phyloP scores from a whole-genome alignment of 2,797 vertebrate species.

The Lophotriccus pileatus region DNA sequence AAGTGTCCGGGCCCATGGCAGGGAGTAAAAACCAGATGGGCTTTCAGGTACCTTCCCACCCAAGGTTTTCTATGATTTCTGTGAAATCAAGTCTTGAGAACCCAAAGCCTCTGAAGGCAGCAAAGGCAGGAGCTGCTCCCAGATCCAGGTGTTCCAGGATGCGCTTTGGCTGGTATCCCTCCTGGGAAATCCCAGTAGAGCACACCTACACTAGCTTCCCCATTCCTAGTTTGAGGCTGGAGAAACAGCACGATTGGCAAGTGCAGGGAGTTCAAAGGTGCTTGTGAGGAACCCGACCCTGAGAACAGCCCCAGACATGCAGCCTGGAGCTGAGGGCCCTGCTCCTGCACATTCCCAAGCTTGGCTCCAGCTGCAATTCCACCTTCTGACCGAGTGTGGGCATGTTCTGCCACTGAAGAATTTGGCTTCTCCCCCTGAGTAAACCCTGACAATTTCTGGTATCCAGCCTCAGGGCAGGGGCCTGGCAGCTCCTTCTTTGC shows the following conservation, averaged over 20 bases:
- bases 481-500: background rate
- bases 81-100: background rate
- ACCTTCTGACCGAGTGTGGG: background rate
- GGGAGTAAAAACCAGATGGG: too few relatives aligned
- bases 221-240: rapidly evolving
- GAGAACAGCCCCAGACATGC: rapidly evolving
- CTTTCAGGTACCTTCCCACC: background rate
- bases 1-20: background rate
- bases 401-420: background rate
- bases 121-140: background rate
- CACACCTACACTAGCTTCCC: background rate
- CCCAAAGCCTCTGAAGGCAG: background rate
- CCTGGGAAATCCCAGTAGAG: rapidly evolving
- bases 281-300: background rate
- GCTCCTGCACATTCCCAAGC: background rate
- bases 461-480: background rate
- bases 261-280: background rate
- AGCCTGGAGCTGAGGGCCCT: background rate
- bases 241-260: background rate
- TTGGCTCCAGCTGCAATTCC: background rate
- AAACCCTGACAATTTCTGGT: background rate
- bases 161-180: rapidly evolving
- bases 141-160: rapidly evolving
- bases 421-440: background rate
- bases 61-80: too few relatives aligned